A percentile compares a stretch with the other conserved stretches of the same genome.
phyloP scores from a whole-genome alignment of 2,113 vertebrate genomes.

The Callopanchax toddi region DNA sequence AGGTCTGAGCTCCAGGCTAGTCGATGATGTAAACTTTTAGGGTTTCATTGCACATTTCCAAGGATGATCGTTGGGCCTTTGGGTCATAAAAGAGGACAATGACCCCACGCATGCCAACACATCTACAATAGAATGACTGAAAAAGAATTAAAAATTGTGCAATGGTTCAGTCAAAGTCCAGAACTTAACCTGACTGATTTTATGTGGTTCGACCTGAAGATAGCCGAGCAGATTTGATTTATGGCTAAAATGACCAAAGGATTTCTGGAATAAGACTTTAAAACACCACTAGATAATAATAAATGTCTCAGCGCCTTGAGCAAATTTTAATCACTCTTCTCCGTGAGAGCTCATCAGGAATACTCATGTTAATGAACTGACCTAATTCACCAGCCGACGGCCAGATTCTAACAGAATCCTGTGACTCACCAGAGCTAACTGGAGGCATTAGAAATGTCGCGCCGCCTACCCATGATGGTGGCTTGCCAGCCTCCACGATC shows the following conservation, averaged over 20 bases:
- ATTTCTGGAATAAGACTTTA: slow-evolving; percentile 3
- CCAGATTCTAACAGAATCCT: slow-evolving; percentile 22
- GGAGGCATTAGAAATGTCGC: neutral
- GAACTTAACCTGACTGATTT: no score
- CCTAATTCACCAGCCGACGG: slow-evolving; percentile 46
- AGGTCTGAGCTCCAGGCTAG: no score
- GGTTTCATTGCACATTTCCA: no score
- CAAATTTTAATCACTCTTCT: slow-evolving; percentile 27
- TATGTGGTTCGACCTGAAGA: no score
- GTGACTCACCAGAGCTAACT: slow-evolving; percentile 41
- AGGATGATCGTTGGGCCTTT: no score
- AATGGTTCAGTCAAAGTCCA: no score
- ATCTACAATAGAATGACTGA: no score
- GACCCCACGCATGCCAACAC: no score
- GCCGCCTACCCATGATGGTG: slow-evolving; percentile 89
- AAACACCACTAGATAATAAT: slow-evolving; percentile 21
- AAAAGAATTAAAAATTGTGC: no score
- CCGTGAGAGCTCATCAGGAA: slow-evolving; percentile 23
- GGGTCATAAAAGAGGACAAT: no score
- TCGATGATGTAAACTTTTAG: no score
- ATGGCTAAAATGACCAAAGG: neutral
- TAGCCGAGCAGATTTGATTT: no score
- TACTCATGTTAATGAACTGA: slow-evolving; percentile 42
- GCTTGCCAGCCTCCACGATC: slow-evolving; percentile 97
- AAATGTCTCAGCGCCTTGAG: slow-evolving; percentile 26